Evolutionary conservation across 2,113 vertebrate species (phyloP).

Genomic region (Balaeniceps rex): DNA sequence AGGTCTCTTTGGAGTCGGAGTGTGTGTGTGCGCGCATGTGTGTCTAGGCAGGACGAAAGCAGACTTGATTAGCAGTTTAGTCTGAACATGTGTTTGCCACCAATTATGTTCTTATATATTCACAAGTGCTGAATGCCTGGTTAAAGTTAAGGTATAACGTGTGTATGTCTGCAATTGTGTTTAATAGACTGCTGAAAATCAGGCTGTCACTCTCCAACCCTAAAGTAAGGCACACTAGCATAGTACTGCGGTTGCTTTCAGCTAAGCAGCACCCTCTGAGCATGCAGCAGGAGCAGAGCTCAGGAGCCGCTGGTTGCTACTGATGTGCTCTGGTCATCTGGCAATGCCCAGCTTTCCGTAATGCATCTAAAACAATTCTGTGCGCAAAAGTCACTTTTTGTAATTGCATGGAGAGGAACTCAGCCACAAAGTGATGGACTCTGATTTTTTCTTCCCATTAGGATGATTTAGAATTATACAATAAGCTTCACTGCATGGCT

Average conservation of each 20-base stretch:
- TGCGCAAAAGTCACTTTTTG: neutral
- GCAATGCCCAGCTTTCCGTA: neutral
- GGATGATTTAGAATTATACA: constrained; percentile 37
- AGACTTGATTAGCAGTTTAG: neutral
- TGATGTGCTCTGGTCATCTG: neutral
- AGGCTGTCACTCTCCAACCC: neutral
- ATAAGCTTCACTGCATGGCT: constrained; percentile 12
- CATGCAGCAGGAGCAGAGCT: neutral
- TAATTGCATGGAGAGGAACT: neutral
- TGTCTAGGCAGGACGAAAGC: neutral
- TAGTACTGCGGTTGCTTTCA: neutral
- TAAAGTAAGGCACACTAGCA: neutral
- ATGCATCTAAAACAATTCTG: neutral
- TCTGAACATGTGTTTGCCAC: neutral
- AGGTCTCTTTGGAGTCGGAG: neutral
- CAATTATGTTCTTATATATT: neutral
- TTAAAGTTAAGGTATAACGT: neutral
- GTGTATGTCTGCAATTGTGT: neutral
- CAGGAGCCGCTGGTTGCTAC: neutral
- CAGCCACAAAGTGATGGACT: constrained; percentile 24
- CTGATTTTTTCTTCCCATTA: constrained; percentile 13
- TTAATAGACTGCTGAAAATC: neutral
- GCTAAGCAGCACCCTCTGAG: neutral
- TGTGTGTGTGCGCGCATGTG: neutral
- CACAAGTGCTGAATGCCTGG: neutral